Conservation (phyloP, 2,113 vertebrate species). For the Albula glossodonta region DNA sequence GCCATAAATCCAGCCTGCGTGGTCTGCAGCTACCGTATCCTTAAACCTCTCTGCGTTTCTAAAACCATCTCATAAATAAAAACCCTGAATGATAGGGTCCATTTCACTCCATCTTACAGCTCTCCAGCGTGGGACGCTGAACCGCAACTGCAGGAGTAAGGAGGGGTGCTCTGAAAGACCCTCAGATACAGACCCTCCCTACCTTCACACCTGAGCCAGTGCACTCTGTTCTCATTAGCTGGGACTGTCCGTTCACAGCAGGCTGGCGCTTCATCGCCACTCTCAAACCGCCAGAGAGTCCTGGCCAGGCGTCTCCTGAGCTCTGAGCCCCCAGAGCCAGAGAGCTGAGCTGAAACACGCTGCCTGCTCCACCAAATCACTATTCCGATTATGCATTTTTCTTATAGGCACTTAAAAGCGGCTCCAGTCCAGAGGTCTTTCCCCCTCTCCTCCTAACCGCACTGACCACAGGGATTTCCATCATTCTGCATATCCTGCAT, state of each 20-base stretch:
- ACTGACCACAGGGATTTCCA: constrained; percentile 71
- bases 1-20: neutral
- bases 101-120: neutral
- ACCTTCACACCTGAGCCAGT: neutral
- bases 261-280: neutral
- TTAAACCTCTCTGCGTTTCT: neutral
- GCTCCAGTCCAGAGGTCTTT: constrained; percentile 58
- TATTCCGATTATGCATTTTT: constrained; percentile 61
- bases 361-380: constrained; percentile 47
- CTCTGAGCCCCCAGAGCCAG: neutral
- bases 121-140: no score
- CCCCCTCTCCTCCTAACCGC: constrained; percentile 58
- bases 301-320: neutral
- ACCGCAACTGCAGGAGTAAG: no score
- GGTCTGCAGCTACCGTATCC: neutral
- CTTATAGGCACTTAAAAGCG: constrained; percentile 65
- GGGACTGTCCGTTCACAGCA: neutral
- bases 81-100: neutral
- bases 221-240: constrained; percentile 4
- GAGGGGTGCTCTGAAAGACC: neutral
- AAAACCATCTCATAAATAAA: neutral
- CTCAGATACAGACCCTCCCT: neutral
- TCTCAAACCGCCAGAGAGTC: neutral
- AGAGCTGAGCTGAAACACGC: constrained; percentile 23
- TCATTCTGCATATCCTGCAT: constrained; percentile 63